Percentiles rank a stretch among this genome's conserved stretches.
phyloP scores from a whole-genome alignment of 2,113 vertebrate species.

The Puffinus mauretanicus region DNA sequence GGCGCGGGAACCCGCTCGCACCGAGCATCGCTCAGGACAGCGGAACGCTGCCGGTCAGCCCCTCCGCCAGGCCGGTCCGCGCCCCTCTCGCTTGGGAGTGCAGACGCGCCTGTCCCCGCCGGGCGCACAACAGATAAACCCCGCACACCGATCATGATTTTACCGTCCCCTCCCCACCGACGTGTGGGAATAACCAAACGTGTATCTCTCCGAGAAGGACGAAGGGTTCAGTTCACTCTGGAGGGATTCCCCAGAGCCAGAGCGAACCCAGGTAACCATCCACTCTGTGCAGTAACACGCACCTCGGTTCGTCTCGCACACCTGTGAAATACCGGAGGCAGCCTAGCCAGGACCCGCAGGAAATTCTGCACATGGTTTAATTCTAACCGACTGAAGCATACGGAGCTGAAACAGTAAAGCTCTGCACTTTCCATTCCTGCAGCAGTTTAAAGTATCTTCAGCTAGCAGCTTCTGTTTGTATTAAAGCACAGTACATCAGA shows the following conservation, averaged over 20 bases:
- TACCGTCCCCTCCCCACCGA: background rate
- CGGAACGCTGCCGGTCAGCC: background rate
- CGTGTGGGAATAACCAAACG: background rate
- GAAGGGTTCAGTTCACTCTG: background rate
- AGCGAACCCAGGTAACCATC: background rate
- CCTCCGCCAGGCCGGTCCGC: fast-evolving
- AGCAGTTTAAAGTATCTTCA: background rate
- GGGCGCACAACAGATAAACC: background rate
- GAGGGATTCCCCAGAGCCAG: background rate
- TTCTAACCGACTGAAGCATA: background rate
- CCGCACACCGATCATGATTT: fast-evolving
- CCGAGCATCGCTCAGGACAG: fast-evolving
- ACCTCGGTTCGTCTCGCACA: background rate
- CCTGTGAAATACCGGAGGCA: background rate
- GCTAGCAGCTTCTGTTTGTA: background rate
- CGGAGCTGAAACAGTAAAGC: background rate
- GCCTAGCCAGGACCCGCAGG: background rate
- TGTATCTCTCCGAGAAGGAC: fast-evolving
- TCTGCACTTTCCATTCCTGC: background rate
- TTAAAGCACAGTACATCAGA: no score
- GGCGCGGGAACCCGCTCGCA: background rate
- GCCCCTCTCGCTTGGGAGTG: fast-evolving
- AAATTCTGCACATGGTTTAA: background rate
- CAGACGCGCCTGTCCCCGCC: background rate
- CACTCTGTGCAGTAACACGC: background rate